Percentiles rank a stretch among this genome's conserved stretches.
Evolutionary conservation across 2,113 vertebrate genomes (phyloP).

Genomic region (Amphiprion percula): DNA sequence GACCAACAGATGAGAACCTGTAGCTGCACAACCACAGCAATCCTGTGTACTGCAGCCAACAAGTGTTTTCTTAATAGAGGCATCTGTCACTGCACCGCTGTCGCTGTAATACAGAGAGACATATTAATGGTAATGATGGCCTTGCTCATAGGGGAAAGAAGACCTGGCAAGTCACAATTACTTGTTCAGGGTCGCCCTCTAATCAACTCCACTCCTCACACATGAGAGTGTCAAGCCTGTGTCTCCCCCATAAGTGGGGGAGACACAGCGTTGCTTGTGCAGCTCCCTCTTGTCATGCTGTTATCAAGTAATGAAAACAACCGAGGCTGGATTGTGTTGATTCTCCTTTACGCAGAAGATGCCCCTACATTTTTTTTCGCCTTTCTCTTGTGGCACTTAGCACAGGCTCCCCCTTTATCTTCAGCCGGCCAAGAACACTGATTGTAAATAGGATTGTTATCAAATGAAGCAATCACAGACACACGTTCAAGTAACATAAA

Average conservation of each 20-base stretch:
- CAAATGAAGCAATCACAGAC: slow-evolving; percentile 76
- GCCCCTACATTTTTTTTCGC: slow-evolving; percentile 32
- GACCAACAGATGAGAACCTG: slow-evolving; percentile 22
- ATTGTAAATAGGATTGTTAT: slow-evolving; percentile 74
- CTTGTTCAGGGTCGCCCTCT: slow-evolving; percentile 66
- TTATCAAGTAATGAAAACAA: slow-evolving; percentile 70
- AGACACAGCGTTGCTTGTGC: slow-evolving; percentile 39
- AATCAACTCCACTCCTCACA: slow-evolving; percentile 72
- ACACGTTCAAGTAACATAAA: slow-evolving; percentile 56
- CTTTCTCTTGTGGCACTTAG: slow-evolving; percentile 56
- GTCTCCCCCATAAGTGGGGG: slow-evolving; percentile 43
- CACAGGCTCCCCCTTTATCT: slow-evolving; percentile 57
- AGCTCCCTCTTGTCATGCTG: slow-evolving; percentile 51
- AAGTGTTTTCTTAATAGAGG: slow-evolving; percentile 59
- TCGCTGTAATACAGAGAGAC: slow-evolving; percentile 66
- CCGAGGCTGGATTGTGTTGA: slow-evolving; percentile 45
- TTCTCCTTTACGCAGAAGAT: slow-evolving; percentile 59
- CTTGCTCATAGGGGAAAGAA: slow-evolving; percentile 43
- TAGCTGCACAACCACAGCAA: slow-evolving; percentile 11
- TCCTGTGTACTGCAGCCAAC: slow-evolving; percentile 26
- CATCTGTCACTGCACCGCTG: slow-evolving; percentile 56
- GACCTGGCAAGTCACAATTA: slow-evolving; percentile 72
- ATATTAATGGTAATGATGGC: slow-evolving; percentile 76
- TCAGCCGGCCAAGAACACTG: slow-evolving; percentile 55
- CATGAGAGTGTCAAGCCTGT: slow-evolving; percentile 65